Evolutionary conservation across 1,140 invertebrate genomes (phyloP), one percentile per base, ranked within the genome.

Genomic region (Saccostrea cuccullata): DNA sequence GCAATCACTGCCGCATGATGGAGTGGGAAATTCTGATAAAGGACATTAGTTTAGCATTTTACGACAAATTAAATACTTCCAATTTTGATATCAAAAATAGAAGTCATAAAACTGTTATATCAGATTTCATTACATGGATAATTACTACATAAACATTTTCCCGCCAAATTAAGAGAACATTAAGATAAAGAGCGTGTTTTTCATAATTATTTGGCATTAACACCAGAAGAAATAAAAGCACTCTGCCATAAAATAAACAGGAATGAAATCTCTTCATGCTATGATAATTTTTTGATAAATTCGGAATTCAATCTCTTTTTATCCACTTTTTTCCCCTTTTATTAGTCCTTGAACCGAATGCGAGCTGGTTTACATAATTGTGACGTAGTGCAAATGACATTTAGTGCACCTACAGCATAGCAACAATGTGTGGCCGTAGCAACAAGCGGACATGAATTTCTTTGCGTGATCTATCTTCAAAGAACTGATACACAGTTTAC

Each of bases 221-320:
- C 30, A 15, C 60, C 11, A 36, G 26, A 30, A 26, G 12, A 77
- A 77, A 13, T 30, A 77, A 77, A 77, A 77, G 26, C 70, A 77
- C 26, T 30, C 13, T 77, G 70, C 70, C 70, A 77, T 77, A 77
- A 77, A 77, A 77, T 77, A 77, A 23, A 77, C 70, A 77, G 30
- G 23, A 77, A 26, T 77, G 70, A 77, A 77, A 77, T 77, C 23
- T 77, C 70, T 77, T 77, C 70, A 77, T 77, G 70, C 70, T 77
- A 77, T 77, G 70, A 30, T 30, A 77, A 67, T 67, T 67, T 77
- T 36, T 77, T 77, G 70, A 77, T 77, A 77, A 77, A 30, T 77
- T 77, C 26, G 70, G 70, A 77, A 77, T 77, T 26, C 70, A 77
- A 77, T 77, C 70, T 77, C 26, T 77, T 77, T 77, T 77, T 77